Base-by-base conservation (phyloP, 2,888 invertebrate genomes). In the Electrophaes corylata region DNA sequence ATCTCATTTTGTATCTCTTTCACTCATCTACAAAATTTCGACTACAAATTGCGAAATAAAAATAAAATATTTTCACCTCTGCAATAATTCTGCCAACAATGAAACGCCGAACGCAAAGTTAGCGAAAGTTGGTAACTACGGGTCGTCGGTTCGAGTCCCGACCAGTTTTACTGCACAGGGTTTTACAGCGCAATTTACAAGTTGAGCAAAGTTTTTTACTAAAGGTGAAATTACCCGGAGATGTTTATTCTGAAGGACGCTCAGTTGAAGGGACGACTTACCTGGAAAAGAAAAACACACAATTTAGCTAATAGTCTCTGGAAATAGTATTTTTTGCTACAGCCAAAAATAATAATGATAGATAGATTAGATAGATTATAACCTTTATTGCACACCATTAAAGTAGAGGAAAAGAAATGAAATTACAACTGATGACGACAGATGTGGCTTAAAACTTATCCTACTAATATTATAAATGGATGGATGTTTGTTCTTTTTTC, bases 171-270 rank as follows among this genome's bases (percentile, higher is more conserved):
- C 78, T 53, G 75, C 72, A 72, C 73, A 68, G 71, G 72, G 69
- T 57, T 65, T 71, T 62, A 70, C 67, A 52, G 64, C 56, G 78
- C 81, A 84, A 81, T 83, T 82, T 81, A 68, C 75, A 83, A 83
- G 79, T 82, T 79, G 61, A 71, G 73, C 74, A 81, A 83, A 80
- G 72, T 79, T 81, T 68, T 53, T 61, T 65, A 58, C 50, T 60
- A 63, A 69, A 65, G 66, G 70, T 73, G 71, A 72, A 76, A 76
- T 73, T 79, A 78, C 76, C 76, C 73, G 67, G 66, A 68, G 60
- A 56, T 55, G 48, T 54, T 56, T 58, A 46, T 47, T 33, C 46
- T 44, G 53, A 49, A 49, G 31, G 49, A 49, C 19, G 49, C 4
- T n/a, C 5, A 29, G 48, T 18, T 40, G 49, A 26, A 18, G 39